Conservation (phyloP, 1,140 invertebrate genomes). For the Drosophila athabasca region DNA sequence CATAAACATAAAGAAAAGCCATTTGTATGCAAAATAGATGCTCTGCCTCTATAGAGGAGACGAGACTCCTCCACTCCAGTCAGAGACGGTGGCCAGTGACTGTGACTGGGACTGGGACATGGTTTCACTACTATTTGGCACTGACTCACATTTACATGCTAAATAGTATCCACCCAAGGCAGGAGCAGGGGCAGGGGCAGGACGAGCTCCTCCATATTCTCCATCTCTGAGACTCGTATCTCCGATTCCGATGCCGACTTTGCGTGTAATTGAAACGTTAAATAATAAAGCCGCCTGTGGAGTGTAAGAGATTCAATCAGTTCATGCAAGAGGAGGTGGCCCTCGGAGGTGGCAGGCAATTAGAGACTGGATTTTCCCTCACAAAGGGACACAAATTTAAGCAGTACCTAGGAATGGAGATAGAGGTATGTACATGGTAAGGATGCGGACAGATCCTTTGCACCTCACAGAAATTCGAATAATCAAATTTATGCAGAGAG, state of each 20-base stretch:
- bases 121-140: slow-evolving; percentile 61
- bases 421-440: neutral
- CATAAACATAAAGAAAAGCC: slow-evolving; percentile 80
- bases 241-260: slow-evolving; percentile 54
- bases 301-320: slow-evolving; percentile 75
- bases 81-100: neutral
- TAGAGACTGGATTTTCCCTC: slow-evolving; percentile 53
- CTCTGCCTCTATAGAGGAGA: slow-evolving; percentile 29
- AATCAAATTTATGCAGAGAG: slow-evolving; percentile 67
- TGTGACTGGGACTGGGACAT: slow-evolving; percentile 22
- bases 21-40: slow-evolving; percentile 80
- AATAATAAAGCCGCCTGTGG: slow-evolving; percentile 76
- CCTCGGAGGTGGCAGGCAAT: slow-evolving; percentile 35
- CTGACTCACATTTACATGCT: slow-evolving; percentile 76
- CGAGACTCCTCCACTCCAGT: slow-evolving; percentile 1
- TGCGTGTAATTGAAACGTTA: slow-evolving; percentile 76
- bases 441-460: neutral
- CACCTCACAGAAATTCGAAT: slow-evolving; percentile 51
- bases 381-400: slow-evolving; percentile 41
- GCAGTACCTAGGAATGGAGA: neutral
- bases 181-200: slow-evolving; percentile 39
- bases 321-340: slow-evolving; percentile 47
- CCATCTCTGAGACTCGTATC: neutral
- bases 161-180: slow-evolving; percentile 57
- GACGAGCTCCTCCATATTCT: slow-evolving; percentile 39